Evolutionary conservation across 2,113 vertebrate genomes (phyloP).

Genomic region (Microtus richardsoni): DNA sequence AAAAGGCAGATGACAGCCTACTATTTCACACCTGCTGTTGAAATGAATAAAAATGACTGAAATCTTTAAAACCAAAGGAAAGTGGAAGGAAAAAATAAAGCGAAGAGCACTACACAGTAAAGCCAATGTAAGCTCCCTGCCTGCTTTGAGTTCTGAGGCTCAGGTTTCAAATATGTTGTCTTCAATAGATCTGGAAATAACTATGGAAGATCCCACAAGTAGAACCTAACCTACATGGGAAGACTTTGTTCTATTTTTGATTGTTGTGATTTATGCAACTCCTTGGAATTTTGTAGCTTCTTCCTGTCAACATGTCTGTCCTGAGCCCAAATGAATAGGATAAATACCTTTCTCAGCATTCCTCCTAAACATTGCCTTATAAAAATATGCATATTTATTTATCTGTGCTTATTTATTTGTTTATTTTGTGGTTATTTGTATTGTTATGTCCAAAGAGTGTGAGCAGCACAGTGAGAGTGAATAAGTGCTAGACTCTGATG

Average conservation of each 20-base stretch:
- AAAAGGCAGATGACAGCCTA: conserved; percentile 84
- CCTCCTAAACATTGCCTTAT: neutral
- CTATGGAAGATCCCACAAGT: neutral
- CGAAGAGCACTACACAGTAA: conserved; percentile 28
- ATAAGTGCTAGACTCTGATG: neutral
- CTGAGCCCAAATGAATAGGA: neutral
- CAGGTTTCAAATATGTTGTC: neutral
- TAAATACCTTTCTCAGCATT: neutral
- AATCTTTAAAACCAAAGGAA: conserved; percentile 75
- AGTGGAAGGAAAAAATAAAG: conserved; percentile 67
- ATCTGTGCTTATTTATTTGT: neutral
- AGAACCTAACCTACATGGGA: neutral
- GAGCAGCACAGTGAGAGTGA: fast-evolving
- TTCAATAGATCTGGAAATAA: neutral
- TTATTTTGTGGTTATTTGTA: neutral
- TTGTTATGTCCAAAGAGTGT: neutral
- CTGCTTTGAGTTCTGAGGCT: conserved; percentile 14
- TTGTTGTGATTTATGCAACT: neutral
- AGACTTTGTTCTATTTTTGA: neutral
- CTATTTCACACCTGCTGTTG: conserved; percentile 84
- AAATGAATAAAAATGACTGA: conserved; percentile 85
- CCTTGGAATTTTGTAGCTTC: neutral
- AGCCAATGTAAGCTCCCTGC: conserved; percentile 39
- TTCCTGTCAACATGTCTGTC: neutral
- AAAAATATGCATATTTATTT: neutral